A percentile compares a stretch with the other conserved stretches of the same genome.
Evolutionary conservation across 2,888 invertebrate species (phyloP).

Genomic region (Apeira syringaria): DNA sequence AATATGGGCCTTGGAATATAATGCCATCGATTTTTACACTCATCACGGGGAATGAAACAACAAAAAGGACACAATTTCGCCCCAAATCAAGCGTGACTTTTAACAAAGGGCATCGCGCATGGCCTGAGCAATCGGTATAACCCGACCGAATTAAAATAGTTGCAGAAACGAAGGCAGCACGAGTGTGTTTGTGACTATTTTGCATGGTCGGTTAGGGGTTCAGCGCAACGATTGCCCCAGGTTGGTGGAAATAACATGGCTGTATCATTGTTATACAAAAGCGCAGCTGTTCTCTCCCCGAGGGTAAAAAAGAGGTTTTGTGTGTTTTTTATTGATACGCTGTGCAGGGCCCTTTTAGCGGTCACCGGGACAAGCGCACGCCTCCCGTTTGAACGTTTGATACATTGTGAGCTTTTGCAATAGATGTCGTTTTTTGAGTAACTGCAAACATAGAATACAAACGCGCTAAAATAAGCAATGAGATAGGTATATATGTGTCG

Average conservation of each 20-base stretch:
- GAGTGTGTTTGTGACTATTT: constrained; percentile 28
- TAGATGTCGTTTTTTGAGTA: constrained; percentile 23
- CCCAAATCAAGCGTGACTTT: constrained; percentile 80
- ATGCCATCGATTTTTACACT: constrained; percentile 71
- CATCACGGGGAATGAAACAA: constrained; percentile 71
- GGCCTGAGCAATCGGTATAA: constrained; percentile 61
- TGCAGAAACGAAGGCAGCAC: constrained; percentile 17
- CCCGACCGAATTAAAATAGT: constrained; percentile 43
- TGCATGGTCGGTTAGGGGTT: constrained; percentile 46
- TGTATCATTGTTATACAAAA: constrained; percentile 80
- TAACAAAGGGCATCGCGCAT: constrained; percentile 69
- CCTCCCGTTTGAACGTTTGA: constrained; percentile 53
- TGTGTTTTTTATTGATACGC: constrained; percentile 62
- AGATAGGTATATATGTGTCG: too few species aligned
- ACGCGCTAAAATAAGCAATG: too few species aligned
- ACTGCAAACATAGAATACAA: constrained; percentile 4
- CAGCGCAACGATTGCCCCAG: constrained; percentile 71
- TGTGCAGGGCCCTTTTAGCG: constrained; percentile 69
- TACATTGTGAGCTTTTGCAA: constrained; percentile 45
- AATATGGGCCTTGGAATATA: constrained; percentile 35
- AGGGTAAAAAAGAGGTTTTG: constrained; percentile 79
- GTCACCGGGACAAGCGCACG: constrained; percentile 69
- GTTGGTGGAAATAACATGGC: constrained; percentile 73
- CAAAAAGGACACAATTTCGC: constrained; percentile 80
- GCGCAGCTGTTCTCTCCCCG: constrained; percentile 78